phyloP scores from a whole-genome alignment of 2,113 vertebrate genomes.

The Mesoclemmys tuberculata region DNA sequence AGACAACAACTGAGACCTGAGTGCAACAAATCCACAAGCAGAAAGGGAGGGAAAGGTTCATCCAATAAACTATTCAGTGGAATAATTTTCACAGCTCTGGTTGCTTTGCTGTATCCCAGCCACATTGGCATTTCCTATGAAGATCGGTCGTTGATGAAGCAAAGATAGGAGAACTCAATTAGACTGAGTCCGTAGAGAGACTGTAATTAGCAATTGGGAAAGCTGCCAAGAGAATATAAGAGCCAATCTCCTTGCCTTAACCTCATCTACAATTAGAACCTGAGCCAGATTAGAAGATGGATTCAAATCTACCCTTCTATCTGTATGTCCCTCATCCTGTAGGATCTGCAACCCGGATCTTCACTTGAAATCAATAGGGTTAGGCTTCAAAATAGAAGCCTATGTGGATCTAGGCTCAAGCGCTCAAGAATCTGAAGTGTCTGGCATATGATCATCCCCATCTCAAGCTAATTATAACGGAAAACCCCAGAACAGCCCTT shows the following conservation, averaged over 20 bases:
- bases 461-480: no score
- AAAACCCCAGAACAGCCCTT: no score
- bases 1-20: background rate
- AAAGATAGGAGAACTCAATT: background rate
- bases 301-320: no score
- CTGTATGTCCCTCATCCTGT: background rate
- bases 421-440: no score
- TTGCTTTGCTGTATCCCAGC: background rate
- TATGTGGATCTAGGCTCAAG: background rate
- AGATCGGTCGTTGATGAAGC: conserved; percentile 20
- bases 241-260: background rate
- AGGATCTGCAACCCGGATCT: background rate
- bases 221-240: rapidly evolving
- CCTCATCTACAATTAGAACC: background rate
- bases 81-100: background rate
- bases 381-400: no score
- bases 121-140: conserved; percentile 19
- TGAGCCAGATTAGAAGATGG: background rate
- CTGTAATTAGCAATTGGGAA: background rate
- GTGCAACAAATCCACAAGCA: background rate
- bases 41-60: background rate
- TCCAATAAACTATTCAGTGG: background rate
- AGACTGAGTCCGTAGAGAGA: background rate
- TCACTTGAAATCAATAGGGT: no score
- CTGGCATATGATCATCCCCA: no score